Percentiles rank a stretch among this genome's conserved stretches.
phyloP scores from a whole-genome alignment of 2,113 vertebrate species.

The Dasyprocta punctata region DNA sequence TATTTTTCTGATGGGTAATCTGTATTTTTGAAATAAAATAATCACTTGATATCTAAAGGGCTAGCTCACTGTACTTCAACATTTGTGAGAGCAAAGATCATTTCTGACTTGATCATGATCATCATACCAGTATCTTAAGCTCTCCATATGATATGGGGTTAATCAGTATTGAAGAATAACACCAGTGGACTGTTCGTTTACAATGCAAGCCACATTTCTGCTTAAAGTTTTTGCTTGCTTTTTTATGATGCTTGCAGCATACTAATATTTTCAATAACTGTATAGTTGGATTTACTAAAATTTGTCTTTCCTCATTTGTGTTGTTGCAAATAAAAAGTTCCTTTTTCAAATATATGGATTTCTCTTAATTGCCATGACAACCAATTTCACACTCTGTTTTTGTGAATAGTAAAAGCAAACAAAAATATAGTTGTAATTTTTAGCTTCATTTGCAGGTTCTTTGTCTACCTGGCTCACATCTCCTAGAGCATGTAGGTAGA shows the following conservation, averaged over 20 bases:
- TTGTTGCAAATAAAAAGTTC: background rate
- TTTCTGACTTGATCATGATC: background rate
- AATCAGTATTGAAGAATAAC: background rate
- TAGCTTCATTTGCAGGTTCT: background rate
- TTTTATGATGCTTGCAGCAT: background rate
- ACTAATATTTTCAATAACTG: background rate
- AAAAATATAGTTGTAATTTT: background rate
- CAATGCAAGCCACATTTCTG: background rate
- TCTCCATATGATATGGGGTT: background rate
- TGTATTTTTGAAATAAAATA: background rate
- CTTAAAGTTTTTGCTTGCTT: background rate
- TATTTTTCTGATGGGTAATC: background rate
- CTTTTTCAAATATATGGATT: background rate
- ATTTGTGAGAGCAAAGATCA: background rate
- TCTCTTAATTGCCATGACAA: background rate
- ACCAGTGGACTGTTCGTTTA: background rate
- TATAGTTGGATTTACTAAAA: background rate
- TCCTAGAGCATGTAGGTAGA: background rate
- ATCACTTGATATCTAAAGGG: background rate
- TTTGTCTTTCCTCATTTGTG: background rate
- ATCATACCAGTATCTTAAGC: background rate
- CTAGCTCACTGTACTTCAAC: background rate
- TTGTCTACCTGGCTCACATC: background rate
- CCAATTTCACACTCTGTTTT: background rate
- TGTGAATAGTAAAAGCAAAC: background rate